Evolutionary conservation across 2,113 vertebrate genomes (phyloP), one percentile per base, ranked within the genome.

Genomic region (Eidolon helvum): DNA sequence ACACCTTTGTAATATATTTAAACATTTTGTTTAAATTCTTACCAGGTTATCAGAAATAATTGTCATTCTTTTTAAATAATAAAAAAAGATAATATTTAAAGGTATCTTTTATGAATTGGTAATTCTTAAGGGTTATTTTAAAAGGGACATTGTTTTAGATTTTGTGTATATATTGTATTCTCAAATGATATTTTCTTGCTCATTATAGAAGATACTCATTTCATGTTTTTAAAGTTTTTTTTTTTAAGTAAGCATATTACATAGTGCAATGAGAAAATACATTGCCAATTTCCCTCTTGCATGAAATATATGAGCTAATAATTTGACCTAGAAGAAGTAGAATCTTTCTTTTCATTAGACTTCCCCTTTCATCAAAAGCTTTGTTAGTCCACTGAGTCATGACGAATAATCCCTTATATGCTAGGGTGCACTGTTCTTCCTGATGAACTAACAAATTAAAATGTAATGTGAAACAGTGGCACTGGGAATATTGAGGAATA

Each of bases 371-470:
- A 97, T 91, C 55, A 98, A 91, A 96, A 96, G 72, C 28, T 96
- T 96, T 97, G 84, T 97, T 97, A 98, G 93, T 77, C 65, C 78
- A 98, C 35, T 96, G 96, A 98, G 92, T 98, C 91, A 96, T 97
- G 92, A 97, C 4, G 0, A 97, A 86, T 78, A 68, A 98, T 98
- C 95, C 89, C 96, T 96, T 87, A 97, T 91, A 97, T 92, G 97
- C 96, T 96, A 86, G 59, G 92, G 92, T 94, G 95, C 82, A 84
- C 90, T 95, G 87, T 97, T 98, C 98, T 98, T 97, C 93, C 92
- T 98, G 98, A 98, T 98, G 97, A 99, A 98, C 96, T 97, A 98
- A 98, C 98, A 99, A 99, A 99, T 99, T 98, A 98, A 99, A 99
- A 98, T 97, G 95, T 98, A 99, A 97, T 98, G 93, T 97, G 91